Evolutionary conservation across 2,888 invertebrate species (phyloP), one percentile per base, ranked within the genome.

Genomic region (Leptopterna dolabrata): DNA sequence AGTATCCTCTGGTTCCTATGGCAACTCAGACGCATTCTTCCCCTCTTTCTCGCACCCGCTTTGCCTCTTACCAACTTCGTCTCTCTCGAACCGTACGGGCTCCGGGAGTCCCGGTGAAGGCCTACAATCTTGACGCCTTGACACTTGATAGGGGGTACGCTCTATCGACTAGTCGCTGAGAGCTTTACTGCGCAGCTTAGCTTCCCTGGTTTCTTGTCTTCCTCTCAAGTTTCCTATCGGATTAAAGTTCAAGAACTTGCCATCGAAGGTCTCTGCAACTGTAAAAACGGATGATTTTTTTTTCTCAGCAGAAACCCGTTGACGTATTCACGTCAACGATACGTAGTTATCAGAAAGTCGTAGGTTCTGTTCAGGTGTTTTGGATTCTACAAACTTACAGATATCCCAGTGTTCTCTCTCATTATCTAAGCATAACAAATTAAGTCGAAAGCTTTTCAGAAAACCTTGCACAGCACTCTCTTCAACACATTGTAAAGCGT

Each of bases 91-190:
- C 27, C 27, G 24, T 24, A n/a, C 24, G 19, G 63, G 24, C 24
- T 63, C 63, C 63, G 7, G 55, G 55, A 55, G 55, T 55, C 55
- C 24, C 3, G 63, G 11, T 63, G 63, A 63, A 78, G 78, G 78
- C 78, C 78, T 78, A 51, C 51, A 81, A 81, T 81, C 81, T 81
- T 47, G 81, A 51, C 81, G 81, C 81, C 81, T 81, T 81, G 55
- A 81, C 51, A 51, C 51, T 30, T 55, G 81, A 73, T 73, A 73
- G 63, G 63, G 63, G 63, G 24, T 63, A 63, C 63, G 63, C 24
- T 63, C 63, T 63, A 63, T 63, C 63, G 63, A 63, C 63, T 63
- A 47, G 47, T 47, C 47, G 4, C 47, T 47, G 1, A 13, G 24
- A 24, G 19, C 63, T 63, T 24, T 24, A 63, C 63, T 63, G 55